A percentile compares a stretch with the other conserved stretches of the same genome.
Evolutionary conservation across 2,888 invertebrate genomes (phyloP).

Genomic region (Pardosa pseudoannulata): DNA sequence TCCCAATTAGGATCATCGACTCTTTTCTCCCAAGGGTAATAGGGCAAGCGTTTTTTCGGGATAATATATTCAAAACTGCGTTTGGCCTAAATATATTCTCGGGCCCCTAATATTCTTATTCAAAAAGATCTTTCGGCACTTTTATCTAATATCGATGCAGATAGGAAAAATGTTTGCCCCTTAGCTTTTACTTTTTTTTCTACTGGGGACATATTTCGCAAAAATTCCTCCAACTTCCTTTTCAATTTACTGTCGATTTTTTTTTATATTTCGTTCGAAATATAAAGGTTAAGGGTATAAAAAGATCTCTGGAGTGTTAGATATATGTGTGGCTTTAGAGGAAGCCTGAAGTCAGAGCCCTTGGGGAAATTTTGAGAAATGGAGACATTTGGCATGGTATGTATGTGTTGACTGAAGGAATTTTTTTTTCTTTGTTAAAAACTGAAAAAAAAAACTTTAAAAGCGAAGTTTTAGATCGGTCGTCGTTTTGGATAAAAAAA

Average conservation of each 20-base stretch:
- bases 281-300: constrained; percentile 20
- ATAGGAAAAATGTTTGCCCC: constrained; percentile 45
- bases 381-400: constrained; percentile 46
- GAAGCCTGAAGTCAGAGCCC: constrained; percentile 4
- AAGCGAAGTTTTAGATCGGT: not conserved
- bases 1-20: constrained; percentile 67
- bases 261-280: constrained; percentile 10
- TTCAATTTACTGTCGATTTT: constrained; percentile 41
- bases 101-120: constrained; percentile 54
- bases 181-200: constrained; percentile 21
- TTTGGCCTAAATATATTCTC: constrained; percentile 66
- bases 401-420: constrained; percentile 21
- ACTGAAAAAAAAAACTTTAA: not conserved
- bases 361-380: constrained; percentile 60
- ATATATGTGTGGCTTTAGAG: constrained; percentile 29
- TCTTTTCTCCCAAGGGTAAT: constrained; percentile 44
- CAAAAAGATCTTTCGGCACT: constrained; percentile 51
- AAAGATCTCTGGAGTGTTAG: constrained; percentile 40
- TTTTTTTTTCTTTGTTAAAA: not conserved
- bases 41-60: constrained; percentile 65
- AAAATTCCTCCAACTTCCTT: constrained; percentile 24
- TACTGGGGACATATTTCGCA: constrained; percentile 56
- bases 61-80: constrained; percentile 67
- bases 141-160: constrained; percentile 68
- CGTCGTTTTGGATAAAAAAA: not conserved